Conservation (phyloP, 2,797 vertebrate species). For the Microcaecilia unicolor region DNA sequence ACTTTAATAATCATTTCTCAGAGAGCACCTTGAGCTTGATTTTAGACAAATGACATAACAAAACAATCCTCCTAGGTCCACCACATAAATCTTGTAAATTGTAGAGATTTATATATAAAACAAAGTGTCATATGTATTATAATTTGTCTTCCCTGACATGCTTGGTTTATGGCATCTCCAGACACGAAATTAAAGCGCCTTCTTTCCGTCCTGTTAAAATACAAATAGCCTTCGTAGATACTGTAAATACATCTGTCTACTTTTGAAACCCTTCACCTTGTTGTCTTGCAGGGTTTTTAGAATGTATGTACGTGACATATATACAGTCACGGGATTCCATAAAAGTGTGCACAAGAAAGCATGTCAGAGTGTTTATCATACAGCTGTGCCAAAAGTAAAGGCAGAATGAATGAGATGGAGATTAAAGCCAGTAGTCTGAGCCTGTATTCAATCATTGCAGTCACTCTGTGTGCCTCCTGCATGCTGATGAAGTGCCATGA, state of each 20-base stretch:
- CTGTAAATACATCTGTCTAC: neutral
- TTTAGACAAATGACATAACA: too few relatives aligned
- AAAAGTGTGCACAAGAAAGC: constrained; percentile 36
- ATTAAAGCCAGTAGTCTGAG: constrained; percentile 78
- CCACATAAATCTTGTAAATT: neutral
- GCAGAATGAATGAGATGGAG: constrained; percentile 77
- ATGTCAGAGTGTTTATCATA: constrained; percentile 72
- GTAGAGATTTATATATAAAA: neutral
- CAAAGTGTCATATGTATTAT: neutral
- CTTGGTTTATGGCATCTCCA: neutral
- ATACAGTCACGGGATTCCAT: constrained; percentile 29
- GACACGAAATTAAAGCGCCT: neutral
- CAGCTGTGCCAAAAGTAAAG: constrained; percentile 69
- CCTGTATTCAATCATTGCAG: constrained; percentile 75
- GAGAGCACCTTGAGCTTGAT: too few relatives aligned
- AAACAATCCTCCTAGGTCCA: neutral
- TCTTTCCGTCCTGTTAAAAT: neutral
- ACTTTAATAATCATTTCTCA: too few relatives aligned
- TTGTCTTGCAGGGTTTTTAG: neutral
- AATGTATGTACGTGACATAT: constrained; percentile 20
- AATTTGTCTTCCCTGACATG: neutral
- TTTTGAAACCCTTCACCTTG: neutral
- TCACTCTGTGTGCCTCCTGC: constrained; percentile 63
- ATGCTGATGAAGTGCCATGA: constrained; percentile 79
- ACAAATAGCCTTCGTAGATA: neutral